A percentile compares a stretch with the other conserved stretches of the same genome.
Conservation (phyloP, 2,113 vertebrate species). For the Pomatorhinus ruficollis region DNA sequence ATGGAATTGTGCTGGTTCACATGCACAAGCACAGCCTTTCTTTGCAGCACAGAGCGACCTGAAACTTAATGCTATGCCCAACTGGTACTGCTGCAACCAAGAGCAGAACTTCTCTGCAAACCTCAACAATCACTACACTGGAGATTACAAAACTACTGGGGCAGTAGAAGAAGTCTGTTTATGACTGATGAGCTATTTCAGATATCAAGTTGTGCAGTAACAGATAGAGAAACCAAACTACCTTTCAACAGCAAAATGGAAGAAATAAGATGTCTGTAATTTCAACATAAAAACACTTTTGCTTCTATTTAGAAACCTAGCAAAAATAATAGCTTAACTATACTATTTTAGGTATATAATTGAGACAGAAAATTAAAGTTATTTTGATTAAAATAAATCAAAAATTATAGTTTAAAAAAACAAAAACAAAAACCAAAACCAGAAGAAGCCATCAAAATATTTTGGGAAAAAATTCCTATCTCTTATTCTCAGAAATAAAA, state of each 20-base stretch:
- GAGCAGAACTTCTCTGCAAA: not conserved
- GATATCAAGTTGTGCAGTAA: not conserved
- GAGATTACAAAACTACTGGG: not conserved
- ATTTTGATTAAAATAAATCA: not conserved
- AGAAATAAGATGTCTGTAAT: not conserved
- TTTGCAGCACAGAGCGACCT: not conserved
- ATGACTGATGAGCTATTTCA: not conserved
- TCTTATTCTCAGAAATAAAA: not conserved
- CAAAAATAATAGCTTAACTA: not conserved
- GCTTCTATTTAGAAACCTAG: not conserved
- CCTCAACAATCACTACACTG: not conserved
- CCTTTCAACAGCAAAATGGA: not conserved
- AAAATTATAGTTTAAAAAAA: not conserved
- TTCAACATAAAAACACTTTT: not conserved
- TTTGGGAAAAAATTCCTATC: not conserved
- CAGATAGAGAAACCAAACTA: not conserved
- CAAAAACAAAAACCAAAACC: not conserved
- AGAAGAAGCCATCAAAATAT: not conserved
- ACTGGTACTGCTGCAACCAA: not conserved
- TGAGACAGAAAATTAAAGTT: not conserved
- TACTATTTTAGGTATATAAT: not conserved
- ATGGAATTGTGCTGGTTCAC: not conserved
- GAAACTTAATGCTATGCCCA: not conserved
- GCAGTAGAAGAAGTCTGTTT: not conserved
- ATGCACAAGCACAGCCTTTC: not conserved